Conservation (phyloP, 2,797 vertebrate genomes). For the Erpetoichthys calabaricus region DNA sequence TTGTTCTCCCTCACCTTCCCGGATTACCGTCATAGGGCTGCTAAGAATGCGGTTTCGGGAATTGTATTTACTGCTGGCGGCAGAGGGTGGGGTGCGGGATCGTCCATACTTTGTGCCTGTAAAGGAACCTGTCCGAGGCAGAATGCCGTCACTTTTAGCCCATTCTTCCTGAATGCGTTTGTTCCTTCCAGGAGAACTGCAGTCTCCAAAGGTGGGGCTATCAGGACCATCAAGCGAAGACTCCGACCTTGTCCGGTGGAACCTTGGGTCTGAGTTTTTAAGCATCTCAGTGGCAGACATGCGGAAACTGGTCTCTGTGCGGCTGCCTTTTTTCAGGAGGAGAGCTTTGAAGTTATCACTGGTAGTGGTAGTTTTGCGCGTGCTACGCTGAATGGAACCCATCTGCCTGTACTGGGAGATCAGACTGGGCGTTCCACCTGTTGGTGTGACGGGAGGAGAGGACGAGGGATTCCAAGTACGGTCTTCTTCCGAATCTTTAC, state of each 20-base stretch:
- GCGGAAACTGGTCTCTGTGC: constrained; percentile 74
- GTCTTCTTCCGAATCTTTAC: constrained; percentile 85
- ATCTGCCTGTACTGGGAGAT: constrained; percentile 52
- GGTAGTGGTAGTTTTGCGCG: constrained; percentile 87
- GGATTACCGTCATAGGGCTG: constrained; percentile 96
- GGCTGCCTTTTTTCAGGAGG: constrained; percentile 85
- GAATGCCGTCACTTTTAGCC: constrained; percentile 63
- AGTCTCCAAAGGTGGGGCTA: constrained; percentile 36
- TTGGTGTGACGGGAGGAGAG: constrained; percentile 56
- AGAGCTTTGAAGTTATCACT: constrained; percentile 95
- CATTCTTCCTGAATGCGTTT: constrained; percentile 71
- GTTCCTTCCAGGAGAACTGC: constrained; percentile 54
- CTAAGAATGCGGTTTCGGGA: constrained; percentile 82
- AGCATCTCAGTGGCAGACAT: constrained; percentile 95
- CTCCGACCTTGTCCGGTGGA: constrained; percentile 61
- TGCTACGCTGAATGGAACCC: constrained; percentile 74
- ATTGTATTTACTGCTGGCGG: constrained; percentile 91
- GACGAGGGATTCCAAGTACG: constrained; percentile 52
- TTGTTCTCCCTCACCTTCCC: constrained; percentile 79
- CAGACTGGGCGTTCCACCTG: constrained; percentile 31
- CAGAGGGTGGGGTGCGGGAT: constrained; percentile 80
- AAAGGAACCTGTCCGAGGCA: constrained; percentile 53
- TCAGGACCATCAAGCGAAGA: constrained; percentile 36
- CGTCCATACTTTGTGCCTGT: constrained; percentile 67
- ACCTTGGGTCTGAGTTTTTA: constrained; percentile 79